These are phyloP conservation scores for Dinocampus coccinellae DNA, from an alignment of 2,888 invertebrate species.

Conservation along the genomic window DNA sequence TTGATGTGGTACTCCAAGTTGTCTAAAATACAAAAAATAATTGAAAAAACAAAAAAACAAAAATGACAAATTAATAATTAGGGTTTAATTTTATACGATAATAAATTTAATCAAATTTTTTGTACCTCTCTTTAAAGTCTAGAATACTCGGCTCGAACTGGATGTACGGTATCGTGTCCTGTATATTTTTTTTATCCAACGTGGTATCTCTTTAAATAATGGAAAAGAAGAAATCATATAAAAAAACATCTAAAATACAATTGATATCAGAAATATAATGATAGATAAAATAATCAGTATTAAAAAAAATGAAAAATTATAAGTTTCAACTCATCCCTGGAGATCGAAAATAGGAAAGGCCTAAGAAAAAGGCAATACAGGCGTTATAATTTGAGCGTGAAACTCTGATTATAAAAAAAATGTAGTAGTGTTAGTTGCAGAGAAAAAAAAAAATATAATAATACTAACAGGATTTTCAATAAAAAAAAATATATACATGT, in stretches of 20 bases:
- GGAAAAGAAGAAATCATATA: constrained; percentile 33
- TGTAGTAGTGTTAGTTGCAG: constrained; percentile 33
- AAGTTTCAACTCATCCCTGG: constrained; percentile 40
- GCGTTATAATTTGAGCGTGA: constrained; percentile 10
- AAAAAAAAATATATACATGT: too few species aligned
- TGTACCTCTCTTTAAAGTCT: constrained; percentile 79
- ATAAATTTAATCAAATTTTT: constrained; percentile 19
- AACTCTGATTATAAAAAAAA: constrained; percentile 32
- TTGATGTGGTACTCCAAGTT: constrained; percentile 89
- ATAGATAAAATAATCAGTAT: neutral
- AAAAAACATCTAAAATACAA: neutral
- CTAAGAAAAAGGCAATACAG: constrained; percentile 43
- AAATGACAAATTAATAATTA: constrained; percentile 15
- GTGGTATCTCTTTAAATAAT: constrained; percentile 53
- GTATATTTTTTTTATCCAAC: constrained; percentile 57
- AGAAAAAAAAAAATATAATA: constrained; percentile 27
- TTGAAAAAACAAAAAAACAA: constrained; percentile 23
- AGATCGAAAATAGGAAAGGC: constrained; percentile 58
- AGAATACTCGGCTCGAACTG: constrained; percentile 78
- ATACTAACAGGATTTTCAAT: neutral
- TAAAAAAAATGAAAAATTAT: neutral
- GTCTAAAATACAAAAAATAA: constrained; percentile 71
- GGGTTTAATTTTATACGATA: constrained; percentile 12
- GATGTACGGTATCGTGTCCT: constrained; percentile 69
- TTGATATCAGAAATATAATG: neutral